Conservation (phyloP, 2,113 vertebrate species). For the Collichthys lucidus region DNA sequence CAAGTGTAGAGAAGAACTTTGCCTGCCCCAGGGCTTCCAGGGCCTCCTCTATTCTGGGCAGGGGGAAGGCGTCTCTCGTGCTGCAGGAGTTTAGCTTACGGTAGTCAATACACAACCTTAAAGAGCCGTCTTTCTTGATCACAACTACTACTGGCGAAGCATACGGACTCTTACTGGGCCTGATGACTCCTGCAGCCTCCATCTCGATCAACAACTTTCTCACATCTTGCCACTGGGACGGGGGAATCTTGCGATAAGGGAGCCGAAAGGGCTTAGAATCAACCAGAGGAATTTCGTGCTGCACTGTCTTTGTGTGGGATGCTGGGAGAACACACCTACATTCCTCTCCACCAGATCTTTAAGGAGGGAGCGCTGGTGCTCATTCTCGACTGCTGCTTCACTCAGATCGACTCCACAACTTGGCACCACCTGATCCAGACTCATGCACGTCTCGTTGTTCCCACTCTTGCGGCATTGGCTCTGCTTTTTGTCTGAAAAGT, state of each 20-base stretch:
- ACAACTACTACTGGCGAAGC: conserved; percentile 26
- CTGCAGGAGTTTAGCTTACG: conserved; percentile 23
- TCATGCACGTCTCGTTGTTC: neutral
- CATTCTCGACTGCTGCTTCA: conserved; percentile 14
- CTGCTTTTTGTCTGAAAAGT: neutral
- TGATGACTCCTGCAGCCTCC: conserved; percentile 30
- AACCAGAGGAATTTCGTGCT: conserved; percentile 28
- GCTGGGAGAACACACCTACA: conserved; percentile 3
- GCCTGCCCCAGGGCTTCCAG: too few species aligned
- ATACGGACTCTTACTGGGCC: conserved; percentile 17
- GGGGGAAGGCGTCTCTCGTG: neutral
- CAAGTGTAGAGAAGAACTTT: too few species aligned
- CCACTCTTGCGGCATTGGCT: too few species aligned
- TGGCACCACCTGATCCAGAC: neutral
- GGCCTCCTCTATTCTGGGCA: conserved; percentile 21
- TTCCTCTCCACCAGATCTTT: neutral
- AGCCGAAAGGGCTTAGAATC: conserved; percentile 4
- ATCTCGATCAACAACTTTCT: conserved; percentile 4
- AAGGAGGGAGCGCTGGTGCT: neutral
- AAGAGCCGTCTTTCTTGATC: conserved; percentile 13
- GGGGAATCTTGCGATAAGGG: conserved; percentile 15
- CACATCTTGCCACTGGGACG: conserved; percentile 27
- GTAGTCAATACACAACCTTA: conserved; percentile 22
- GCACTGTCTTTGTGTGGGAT: conserved; percentile 21
- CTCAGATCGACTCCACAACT: neutral